A percentile compares a stretch with the other conserved stretches of the same genome.
Conservation (phyloP, 1,140 invertebrate species). For the Orius insidiosus region DNA sequence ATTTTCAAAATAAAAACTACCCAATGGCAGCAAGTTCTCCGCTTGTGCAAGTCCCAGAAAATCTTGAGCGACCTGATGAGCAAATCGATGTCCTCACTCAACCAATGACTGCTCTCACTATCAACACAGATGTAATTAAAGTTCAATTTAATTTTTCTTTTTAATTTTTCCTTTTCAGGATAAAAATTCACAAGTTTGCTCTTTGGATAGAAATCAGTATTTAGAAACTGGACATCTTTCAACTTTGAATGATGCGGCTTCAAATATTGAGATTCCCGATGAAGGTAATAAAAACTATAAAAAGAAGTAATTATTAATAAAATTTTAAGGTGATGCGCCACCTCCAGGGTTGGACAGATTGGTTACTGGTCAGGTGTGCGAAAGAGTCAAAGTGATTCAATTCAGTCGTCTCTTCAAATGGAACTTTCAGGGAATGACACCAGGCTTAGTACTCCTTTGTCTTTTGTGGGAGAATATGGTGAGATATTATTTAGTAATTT, state of each 20-base stretch:
- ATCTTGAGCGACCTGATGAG: slow-evolving; percentile 23
- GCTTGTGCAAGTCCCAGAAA: slow-evolving; percentile 15
- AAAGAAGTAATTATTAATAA: too few species aligned
- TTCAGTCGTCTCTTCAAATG: not conserved
- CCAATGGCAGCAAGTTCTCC: slow-evolving; percentile 1
- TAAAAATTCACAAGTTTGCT: slow-evolving; percentile 25
- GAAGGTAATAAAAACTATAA: too few species aligned
- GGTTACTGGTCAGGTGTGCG: slow-evolving; percentile 20
- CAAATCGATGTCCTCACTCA: slow-evolving; percentile 27
- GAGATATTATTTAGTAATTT: not conserved
- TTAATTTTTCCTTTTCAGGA: slow-evolving; percentile 18
- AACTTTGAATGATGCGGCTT: not conserved
- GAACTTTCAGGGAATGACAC: not conserved
- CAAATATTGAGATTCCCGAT: not conserved
- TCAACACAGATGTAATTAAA: slow-evolving; percentile 27
- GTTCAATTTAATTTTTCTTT: slow-evolving; percentile 13
- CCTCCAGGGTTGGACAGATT: slow-evolving; percentile 20
- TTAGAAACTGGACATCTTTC: slow-evolving; percentile 46
- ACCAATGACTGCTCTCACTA: slow-evolving; percentile 20
- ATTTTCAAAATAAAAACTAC: too few species aligned
- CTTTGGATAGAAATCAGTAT: slow-evolving; percentile 42
- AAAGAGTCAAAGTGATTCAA: not conserved
- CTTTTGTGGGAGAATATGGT: slow-evolving; percentile 10
- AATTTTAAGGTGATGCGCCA: slow-evolving; percentile 18
- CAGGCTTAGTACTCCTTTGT: slow-evolving; percentile 8